Evolutionary conservation across 2,113 vertebrate species (phyloP).

Genomic region (Dasyurus viverrinus): DNA sequence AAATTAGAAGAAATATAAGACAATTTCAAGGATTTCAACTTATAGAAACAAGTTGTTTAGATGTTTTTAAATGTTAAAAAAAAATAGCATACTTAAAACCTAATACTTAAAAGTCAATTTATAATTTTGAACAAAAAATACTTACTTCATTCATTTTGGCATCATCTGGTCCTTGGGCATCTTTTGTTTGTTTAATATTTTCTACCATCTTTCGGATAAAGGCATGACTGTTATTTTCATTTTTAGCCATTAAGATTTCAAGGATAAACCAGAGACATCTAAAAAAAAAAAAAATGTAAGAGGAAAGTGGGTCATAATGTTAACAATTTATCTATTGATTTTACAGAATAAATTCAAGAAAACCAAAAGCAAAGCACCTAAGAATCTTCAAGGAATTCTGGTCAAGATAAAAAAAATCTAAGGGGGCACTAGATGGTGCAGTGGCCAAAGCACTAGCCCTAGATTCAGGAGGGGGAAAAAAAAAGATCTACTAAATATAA

Average conservation of each 20-base stretch:
- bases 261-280: conserved; percentile 99
- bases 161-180: conserved; percentile 94
- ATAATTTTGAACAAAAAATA: conserved; percentile 63
- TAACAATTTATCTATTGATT: not conserved
- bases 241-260: conserved; percentile 99
- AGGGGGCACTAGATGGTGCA: too few species aligned
- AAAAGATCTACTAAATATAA: not conserved
- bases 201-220: conserved; percentile 99
- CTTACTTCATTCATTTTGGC: conserved; percentile 97
- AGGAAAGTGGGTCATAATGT: not conserved
- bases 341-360: not conserved
- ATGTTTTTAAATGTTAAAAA: not conserved
- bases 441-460: too few species aligned
- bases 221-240: conserved; percentile 99
- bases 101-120: conserved; percentile 16
- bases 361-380: not conserved
- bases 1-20: not conserved
- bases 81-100: not conserved
- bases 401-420: not conserved
- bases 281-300: conserved; percentile 18
- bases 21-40: conserved; percentile 8
- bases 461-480: not conserved
- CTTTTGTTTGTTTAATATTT: conserved; percentile 99
- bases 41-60: conserved; percentile 8
- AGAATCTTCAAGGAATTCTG: not conserved